Base-by-base conservation (phyloP, 2,113 vertebrate species). In the Zosterops pallidus region DNA sequence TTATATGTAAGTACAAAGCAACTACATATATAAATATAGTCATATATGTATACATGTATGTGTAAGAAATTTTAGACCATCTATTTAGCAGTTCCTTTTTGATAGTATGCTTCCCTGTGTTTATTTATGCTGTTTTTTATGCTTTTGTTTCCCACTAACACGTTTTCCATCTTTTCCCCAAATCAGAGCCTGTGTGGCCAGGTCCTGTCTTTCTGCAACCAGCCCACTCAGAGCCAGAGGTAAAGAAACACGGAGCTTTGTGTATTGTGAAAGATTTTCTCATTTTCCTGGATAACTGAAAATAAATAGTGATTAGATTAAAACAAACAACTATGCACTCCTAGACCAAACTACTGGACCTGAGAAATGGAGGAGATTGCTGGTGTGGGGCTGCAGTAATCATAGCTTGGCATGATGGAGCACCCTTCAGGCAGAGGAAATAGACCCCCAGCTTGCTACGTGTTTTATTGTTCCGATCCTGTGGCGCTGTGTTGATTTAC, bases 361-460 rank as follows among this genome's bases (percentile, higher is more conserved):
- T 75, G 75, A 81, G 91, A 92, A 95, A 94, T 72, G 85, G 72
- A 79, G 89, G 74, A 83, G 85, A 90, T 86, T 88, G 91, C 64
- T 93, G 80, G 63, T 5, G 21, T 91, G 86, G 92, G 91, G 78
- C 82, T 92, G 86, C 17, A 77, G 74, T 83, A 95, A 94, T 94
- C 94, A 94, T 72, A 92, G 63, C 77, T 53, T 60, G 94, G 75
- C 2, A 2, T 94, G 92, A 96, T 89, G 79, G 65, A 96, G 85
- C 86, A 92, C 90, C 85, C 62, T 88, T 96, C 93, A 95, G 87
- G 76, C 71, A n/a, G 41, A 90, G 87, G 85, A 96, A 97, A 96
- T 93, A 89, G 92, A 91, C 89, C 85, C 83, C 91, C 96, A 94
- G 91, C 92, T 89, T 89, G 85, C 72, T 95, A 23, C 0, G 0